Conservation (phyloP, 2,888 invertebrate genomes). For the Graphium colonna region DNA sequence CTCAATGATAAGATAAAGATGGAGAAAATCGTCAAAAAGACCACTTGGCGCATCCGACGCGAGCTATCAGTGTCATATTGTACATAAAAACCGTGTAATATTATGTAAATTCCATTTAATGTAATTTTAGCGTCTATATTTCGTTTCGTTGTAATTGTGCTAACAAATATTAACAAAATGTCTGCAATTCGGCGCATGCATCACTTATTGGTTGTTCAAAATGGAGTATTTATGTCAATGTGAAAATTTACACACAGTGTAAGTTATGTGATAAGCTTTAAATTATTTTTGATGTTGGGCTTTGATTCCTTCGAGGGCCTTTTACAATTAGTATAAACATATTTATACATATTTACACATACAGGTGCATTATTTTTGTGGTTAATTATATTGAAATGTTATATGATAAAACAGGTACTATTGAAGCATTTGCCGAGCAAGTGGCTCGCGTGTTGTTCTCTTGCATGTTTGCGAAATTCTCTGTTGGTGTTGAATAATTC, state of each 20-base stretch:
- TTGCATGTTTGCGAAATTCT: neutral
- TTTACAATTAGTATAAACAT: constrained; percentile 8
- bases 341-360: constrained; percentile 45
- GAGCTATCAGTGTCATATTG: constrained; percentile 55
- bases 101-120: constrained; percentile 42
- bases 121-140: constrained; percentile 26
- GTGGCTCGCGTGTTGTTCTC: constrained; percentile 15
- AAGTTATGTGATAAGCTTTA: constrained; percentile 72
- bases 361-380: constrained; percentile 69
- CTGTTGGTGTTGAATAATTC: constrained; percentile 3
- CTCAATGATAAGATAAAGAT: neutral
- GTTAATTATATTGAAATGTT: constrained; percentile 59
- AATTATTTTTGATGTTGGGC: constrained; percentile 68
- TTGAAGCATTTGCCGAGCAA: constrained; percentile 7
- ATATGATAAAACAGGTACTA: constrained; percentile 28
- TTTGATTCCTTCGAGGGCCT: constrained; percentile 39
- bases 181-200: constrained; percentile 2
- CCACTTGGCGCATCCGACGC: constrained; percentile 25
- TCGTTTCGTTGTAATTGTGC: constrained; percentile 16
- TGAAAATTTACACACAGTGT: constrained; percentile 52
- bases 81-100: constrained; percentile 39
- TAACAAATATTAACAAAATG: constrained; percentile 11
- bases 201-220: constrained; percentile 3
- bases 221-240: constrained; percentile 23
- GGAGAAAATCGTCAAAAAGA: too few species aligned